These are phyloP conservation scores for Hestina assimilis DNA, from an alignment of 1,140 invertebrate species.

Conservation along the genomic window DNA sequence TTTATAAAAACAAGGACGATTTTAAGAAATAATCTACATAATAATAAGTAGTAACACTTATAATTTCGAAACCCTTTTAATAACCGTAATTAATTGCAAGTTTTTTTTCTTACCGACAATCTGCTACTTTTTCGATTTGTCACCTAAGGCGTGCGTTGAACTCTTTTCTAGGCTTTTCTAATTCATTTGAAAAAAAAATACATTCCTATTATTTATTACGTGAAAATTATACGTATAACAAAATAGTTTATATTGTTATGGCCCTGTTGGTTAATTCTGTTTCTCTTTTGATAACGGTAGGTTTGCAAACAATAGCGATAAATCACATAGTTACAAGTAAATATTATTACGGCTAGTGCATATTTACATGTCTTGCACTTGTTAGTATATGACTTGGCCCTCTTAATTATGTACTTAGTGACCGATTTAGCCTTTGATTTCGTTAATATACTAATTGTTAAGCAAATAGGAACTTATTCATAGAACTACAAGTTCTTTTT, in stretches of 20 bases:
- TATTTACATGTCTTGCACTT: constrained; percentile 25
- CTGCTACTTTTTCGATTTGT: constrained; percentile 9
- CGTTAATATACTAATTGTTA: constrained; percentile 15
- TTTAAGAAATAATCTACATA: no score
- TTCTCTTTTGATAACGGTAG: constrained; percentile 38
- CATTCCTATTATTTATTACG: not conserved
- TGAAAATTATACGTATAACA: not conserved
- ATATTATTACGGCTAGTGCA: constrained; percentile 25
- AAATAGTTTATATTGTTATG: constrained; percentile 14
- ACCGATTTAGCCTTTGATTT: constrained; percentile 17
- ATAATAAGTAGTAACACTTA: no score
- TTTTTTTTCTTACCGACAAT: constrained; percentile 3
- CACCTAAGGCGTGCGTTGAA: constrained; percentile 52
- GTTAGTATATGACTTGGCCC: constrained; percentile 26
- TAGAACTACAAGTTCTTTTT: not conserved
- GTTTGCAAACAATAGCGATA: constrained; percentile 32
- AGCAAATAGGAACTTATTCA: not conserved
- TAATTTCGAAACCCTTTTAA: no score
- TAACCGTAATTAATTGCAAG: no score
- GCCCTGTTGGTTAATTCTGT: constrained; percentile 17
- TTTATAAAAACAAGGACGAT: not conserved
- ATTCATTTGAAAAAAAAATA: constrained; percentile 8
- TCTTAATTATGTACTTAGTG: constrained; percentile 25
- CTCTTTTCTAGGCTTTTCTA: constrained; percentile 59
- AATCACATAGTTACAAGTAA: constrained; percentile 30